Evolutionary conservation across 2,888 invertebrate genomes (phyloP), one percentile per base, ranked within the genome.

Genomic region (Glomeris marginata): DNA sequence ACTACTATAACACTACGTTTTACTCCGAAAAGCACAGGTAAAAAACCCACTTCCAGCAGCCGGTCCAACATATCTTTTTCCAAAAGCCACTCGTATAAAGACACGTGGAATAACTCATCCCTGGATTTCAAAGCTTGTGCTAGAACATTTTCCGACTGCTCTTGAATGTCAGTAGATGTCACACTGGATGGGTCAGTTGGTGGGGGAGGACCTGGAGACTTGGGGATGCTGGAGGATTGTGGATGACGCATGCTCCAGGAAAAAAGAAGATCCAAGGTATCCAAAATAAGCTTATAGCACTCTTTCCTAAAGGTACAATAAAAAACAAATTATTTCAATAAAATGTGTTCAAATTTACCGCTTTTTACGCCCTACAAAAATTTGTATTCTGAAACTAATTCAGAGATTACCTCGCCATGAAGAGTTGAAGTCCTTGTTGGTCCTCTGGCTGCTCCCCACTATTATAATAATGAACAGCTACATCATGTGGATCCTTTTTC

Each of bases 81-180:
- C 55, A 90, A 77, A 64, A 95, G 77, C 95, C 95, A 95, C 59
- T 90, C 84, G 65, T 94, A 97, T 1, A 97, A 74, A 0, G 86
- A 80, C 0, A 86, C 81, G 62, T 97, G 95, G 51, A 92, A 75
- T 15, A 92, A 72, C 63, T 95, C 90, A 67, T 97, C 97, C 43
- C 71, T 69, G 1, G 71, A 69, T 43, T 66, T 63, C 41, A 75
- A 59, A 21, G 70, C 69, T 49, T 66, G 57, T 22, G 66, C 60
- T 10, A 75, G 64, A 51, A 75, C 68, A 38, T 67, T 62, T 36
- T 72, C 67, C 38, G 77, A 28, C 3, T 28, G 34, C 22, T 55
- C 55, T 38, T 56, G 56, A 18, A 61, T 61, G 50, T 61, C 61
- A 43, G 54, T 38, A 47, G 55, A 51, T 21, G 63, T 61, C 49